These are phyloP conservation scores for Ephydatia muelleri DNA, from an alignment of 37 sponge, comb jelly and placozoan species.

Conservation along the genomic window DNA sequence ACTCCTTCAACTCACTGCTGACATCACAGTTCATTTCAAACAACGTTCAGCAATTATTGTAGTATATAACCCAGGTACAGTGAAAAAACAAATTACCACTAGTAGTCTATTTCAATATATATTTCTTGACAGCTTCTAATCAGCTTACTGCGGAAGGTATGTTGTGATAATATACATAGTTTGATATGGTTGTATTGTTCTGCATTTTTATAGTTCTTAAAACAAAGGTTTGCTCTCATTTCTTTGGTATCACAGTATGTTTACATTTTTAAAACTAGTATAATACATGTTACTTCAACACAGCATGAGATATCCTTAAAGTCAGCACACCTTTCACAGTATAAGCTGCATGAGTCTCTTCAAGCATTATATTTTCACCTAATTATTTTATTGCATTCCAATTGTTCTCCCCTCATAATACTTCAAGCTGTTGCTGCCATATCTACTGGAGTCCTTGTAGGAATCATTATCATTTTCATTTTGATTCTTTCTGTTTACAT, in stretches of 20 bases:
- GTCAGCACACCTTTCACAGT: too few relatives aligned
- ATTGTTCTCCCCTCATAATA: too few relatives aligned
- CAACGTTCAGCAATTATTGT: not conserved
- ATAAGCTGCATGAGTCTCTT: too few relatives aligned
- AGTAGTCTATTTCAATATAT: not conserved
- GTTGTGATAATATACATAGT: not conserved
- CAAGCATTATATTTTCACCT: too few relatives aligned
- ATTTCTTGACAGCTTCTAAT: not conserved
- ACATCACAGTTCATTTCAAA: not conserved
- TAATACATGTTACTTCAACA: too few relatives aligned
- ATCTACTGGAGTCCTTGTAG: not conserved
- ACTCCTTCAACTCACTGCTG: not conserved
- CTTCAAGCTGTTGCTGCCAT: not conserved
- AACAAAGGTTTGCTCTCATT: too few relatives aligned
- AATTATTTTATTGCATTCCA: too few relatives aligned
- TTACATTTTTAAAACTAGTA: too few relatives aligned
- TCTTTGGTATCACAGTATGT: too few relatives aligned
- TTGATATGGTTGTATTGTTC: not conserved
- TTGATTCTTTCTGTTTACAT: not conserved
- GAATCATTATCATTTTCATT: not conserved
- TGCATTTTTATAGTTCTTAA: not conserved
- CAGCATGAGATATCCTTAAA: too few relatives aligned
- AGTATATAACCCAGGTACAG: not conserved
- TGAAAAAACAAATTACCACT: not conserved
- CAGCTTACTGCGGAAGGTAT: not conserved